These are phyloP conservation scores for Euleptes europaea DNA, from an alignment of 2,113 vertebrate genomes.

Conservation along the genomic window DNA sequence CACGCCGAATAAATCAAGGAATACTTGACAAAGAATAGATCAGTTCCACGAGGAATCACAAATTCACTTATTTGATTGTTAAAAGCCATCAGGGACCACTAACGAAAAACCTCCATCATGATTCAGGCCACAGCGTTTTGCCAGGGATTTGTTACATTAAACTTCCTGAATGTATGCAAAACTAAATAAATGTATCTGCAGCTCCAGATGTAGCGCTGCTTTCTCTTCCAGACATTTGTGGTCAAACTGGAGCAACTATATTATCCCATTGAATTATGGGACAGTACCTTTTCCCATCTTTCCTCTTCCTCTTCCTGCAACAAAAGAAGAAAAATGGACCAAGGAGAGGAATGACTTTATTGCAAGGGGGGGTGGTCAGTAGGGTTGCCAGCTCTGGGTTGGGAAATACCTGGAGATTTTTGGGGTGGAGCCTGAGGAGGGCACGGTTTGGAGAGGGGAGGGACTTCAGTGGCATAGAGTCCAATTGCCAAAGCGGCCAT, in stretches of 20 bases:
- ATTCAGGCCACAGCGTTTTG: neutral
- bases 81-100: constrained; percentile 5
- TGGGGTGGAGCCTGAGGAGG: no score
- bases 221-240: neutral
- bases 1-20: neutral
- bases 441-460: no score
- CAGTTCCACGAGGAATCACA: constrained; percentile 4
- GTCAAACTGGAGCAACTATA: neutral
- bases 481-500: no score
- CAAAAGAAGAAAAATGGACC: neutral
- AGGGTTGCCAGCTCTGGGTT: no score
- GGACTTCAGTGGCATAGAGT: no score
- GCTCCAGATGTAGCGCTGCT: neutral
- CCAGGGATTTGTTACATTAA: neutral
- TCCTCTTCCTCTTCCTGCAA: neutral
- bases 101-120: neutral
- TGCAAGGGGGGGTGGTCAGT: neutral
- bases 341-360: neutral
- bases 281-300: no score
- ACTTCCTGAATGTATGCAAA: neutral
- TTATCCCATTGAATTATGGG: neutral
- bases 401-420: no score
- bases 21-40: neutral
- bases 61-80: constrained; percentile 6
- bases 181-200: neutral